A percentile compares a stretch with the other conserved stretches of the same genome.
These are phyloP conservation scores for Caenorhabditis becei DNA, from an alignment of 2,888 invertebrate species.

Conservation along the genomic window DNA sequence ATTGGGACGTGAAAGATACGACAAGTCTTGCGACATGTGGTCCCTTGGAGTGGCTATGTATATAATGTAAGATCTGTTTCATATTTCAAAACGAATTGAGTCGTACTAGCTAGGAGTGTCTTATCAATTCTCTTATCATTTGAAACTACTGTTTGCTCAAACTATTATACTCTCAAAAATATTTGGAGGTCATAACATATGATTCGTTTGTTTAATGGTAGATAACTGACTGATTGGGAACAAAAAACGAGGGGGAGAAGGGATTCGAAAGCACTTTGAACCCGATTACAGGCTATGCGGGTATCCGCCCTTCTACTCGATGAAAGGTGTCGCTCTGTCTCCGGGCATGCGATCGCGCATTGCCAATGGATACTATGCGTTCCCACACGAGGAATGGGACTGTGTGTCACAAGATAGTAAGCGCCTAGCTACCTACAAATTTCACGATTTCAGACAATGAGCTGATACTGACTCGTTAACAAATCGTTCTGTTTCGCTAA, in stretches of 20 bases:
- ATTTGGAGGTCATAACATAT: slow-evolving; percentile 7
- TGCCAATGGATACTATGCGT: slow-evolving; percentile 95
- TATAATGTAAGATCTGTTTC: slow-evolving; percentile 87
- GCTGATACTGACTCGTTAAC: slow-evolving; percentile 5
- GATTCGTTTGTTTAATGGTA: neutral
- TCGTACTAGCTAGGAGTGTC: neutral
- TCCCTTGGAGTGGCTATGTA: slow-evolving; percentile 99
- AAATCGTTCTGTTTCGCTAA: neutral
- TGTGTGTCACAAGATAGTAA: slow-evolving; percentile 91
- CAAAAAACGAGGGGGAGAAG: slow-evolving; percentile 14
- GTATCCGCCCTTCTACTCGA: slow-evolving; percentile 98
- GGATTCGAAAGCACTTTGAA: slow-evolving; percentile 47
- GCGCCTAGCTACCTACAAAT: slow-evolving; percentile 54
- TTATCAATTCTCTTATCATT: slow-evolving; percentile 28
- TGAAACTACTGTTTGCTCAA: slow-evolving; percentile 40
- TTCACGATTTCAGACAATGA: slow-evolving; percentile 46
- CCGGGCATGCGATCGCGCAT: slow-evolving; percentile 99
- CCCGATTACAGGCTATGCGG: slow-evolving; percentile 88
- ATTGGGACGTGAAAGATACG: slow-evolving; percentile 96
- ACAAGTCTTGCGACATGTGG: slow-evolving; percentile 99
- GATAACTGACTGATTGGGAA: neutral
- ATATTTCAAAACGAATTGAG: slow-evolving; percentile 18
- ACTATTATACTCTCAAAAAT: slow-evolving; percentile 34
- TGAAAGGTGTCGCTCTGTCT: slow-evolving; percentile 96
- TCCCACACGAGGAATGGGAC: slow-evolving; percentile 96